Evolutionary conservation across 2,888 invertebrate genomes (phyloP).

Genomic region (Melieria picta): DNA sequence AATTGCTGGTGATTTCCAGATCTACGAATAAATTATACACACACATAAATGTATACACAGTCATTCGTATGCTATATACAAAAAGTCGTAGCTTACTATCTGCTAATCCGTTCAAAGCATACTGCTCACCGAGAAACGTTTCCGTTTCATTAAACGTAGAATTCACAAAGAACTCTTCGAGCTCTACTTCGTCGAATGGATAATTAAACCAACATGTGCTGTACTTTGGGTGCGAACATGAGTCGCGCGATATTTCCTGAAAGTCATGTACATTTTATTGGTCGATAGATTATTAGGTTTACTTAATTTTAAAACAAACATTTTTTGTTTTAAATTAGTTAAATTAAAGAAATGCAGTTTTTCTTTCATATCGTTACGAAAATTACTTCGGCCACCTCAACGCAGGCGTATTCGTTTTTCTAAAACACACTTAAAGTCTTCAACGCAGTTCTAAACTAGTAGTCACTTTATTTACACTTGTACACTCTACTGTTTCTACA

Average conservation of each 20-base stretch:
- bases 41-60: not conserved
- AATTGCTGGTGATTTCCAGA: slow-evolving; percentile 66
- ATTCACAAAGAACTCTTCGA: slow-evolving; percentile 72
- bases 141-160: slow-evolving; percentile 71
- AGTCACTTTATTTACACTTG: too few relatives aligned
- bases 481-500: too few relatives aligned
- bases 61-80: not conserved
- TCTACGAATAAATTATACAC: slow-evolving; percentile 60
- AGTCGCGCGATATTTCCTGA: slow-evolving; percentile 22
- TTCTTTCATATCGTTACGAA: too few relatives aligned
- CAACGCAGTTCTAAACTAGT: too few relatives aligned
- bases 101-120: slow-evolving; percentile 68
- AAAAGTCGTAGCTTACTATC: slow-evolving; percentile 65
- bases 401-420: too few relatives aligned
- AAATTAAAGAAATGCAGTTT: too few relatives aligned
- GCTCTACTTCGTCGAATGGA: slow-evolving; percentile 69
- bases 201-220: slow-evolving; percentile 71
- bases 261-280: not conserved
- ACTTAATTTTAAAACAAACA: too few relatives aligned
- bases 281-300: too few relatives aligned
- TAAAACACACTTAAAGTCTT: too few relatives aligned
- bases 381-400: too few relatives aligned
- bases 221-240: slow-evolving; percentile 67
- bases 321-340: too few relatives aligned
- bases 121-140: slow-evolving; percentile 67